phyloP scores from a whole-genome alignment of 1,140 invertebrate species.

The Calephelis nemesis region DNA sequence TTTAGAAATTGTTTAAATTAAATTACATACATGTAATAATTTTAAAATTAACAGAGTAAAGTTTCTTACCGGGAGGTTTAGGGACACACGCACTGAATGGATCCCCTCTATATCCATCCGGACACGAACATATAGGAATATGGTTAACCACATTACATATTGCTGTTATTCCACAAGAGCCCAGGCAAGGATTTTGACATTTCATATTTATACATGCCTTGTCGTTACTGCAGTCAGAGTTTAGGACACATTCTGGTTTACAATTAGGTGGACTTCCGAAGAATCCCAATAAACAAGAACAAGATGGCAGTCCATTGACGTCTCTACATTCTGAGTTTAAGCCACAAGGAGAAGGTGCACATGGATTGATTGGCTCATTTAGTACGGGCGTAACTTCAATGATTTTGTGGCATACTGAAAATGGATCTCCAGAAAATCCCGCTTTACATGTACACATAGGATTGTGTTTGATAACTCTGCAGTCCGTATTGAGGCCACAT shows the following conservation, averaged over 20 bases:
- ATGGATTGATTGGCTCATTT: conserved; percentile 80
- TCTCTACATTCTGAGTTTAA: conserved; percentile 90
- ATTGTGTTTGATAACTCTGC: conserved; percentile 85
- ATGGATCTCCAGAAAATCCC: conserved; percentile 86
- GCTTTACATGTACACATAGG: conserved; percentile 86
- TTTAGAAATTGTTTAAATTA: too few relatives aligned
- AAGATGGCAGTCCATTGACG: conserved; percentile 86
- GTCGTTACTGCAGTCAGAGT: conserved; percentile 88
- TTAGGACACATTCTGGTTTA: conserved; percentile 88
- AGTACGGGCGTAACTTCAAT: conserved; percentile 41
- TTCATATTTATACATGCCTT: conserved; percentile 91
- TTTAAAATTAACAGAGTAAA: neutral
- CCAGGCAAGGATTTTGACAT: conserved; percentile 91
- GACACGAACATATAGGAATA: conserved; percentile 87
- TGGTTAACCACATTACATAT: conserved; percentile 90
- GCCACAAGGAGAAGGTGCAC: conserved; percentile 89
- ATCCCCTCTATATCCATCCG: conserved; percentile 86
- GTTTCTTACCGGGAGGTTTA: conserved; percentile 75
- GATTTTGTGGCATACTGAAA: conserved; percentile 80
- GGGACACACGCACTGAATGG: conserved; percentile 82
- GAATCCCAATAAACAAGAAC: conserved; percentile 85
- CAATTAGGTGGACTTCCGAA: conserved; percentile 86
- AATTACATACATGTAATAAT: too few relatives aligned
- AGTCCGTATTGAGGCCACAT: conserved; percentile 81
- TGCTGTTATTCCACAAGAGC: conserved; percentile 89